Base-by-base conservation (phyloP, 2,113 vertebrate genomes). In the Xenus cinereus region DNA sequence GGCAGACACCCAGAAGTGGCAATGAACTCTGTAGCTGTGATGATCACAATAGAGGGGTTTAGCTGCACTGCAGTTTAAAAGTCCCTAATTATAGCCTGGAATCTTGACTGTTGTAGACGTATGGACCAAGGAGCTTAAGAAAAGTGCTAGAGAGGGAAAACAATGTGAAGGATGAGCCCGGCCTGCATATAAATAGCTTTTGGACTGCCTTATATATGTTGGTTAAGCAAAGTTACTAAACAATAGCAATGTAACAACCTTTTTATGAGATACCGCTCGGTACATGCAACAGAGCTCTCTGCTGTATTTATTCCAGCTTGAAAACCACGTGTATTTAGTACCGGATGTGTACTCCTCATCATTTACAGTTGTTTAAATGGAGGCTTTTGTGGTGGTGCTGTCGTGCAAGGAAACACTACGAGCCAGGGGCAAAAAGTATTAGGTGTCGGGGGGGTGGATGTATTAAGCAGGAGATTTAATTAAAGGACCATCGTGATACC, bases 321-420 rank as follows among this genome's bases (percentile, higher is more conserved):
- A 89, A 95, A 97, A 95, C 89, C 71, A 7, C 43, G 74, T 4
- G 0, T 71, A 24, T 90, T 87, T 87, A 76, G 89, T 43, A 54
- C 91, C 94, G 94, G 92, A 94, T 95, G 94, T 92, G 87, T 90
- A 92, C 67, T 89, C 84, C 92, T 84, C 84, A 79, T 83, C 94
- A 85, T 84, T 90, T 75, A 63, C 54, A 33, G 81, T 87, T 93
- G 91, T 91, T 95, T 95, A 94, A 92, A 77, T 39, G 74, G 48
- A 79, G 72, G 30, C 50, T 89, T 94, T 89, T 0, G 2, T 79
- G 91, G 92, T 69, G 91, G 21, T 92, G 77, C 84, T 85, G 60
- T 92, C 41, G 2, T 89, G 80, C 86, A 73, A 89, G 91, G 33
- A 85, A 95, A 93, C 50, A 2, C 39, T 37, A 33, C 3, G 2